Evolutionary conservation across 2,113 vertebrate species (phyloP).

Genomic region (Aldabrachelys gigantea): DNA sequence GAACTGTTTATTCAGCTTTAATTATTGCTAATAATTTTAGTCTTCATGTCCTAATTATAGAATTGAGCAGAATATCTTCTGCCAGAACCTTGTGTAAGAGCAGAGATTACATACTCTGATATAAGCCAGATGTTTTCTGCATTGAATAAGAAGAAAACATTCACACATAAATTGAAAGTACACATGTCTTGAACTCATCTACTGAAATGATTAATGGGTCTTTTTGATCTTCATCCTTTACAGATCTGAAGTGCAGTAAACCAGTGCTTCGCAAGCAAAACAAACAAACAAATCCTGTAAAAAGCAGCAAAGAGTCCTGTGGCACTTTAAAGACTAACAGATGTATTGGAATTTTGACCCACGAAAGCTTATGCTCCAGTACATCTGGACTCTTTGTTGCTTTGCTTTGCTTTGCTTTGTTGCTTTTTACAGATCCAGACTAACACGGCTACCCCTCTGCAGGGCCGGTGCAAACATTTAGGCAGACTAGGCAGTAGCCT

Average conservation of each 20-base stretch:
- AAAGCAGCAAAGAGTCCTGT: too few species aligned
- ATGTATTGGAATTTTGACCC: too few species aligned
- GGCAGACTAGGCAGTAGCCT: too few species aligned
- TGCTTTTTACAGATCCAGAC: too few species aligned
- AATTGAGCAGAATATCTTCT: background rate
- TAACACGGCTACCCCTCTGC: too few species aligned
- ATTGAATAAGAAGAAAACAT: background rate
- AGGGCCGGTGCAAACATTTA: too few species aligned
- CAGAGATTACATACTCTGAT: background rate
- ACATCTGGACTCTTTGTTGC: too few species aligned
- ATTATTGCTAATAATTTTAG: background rate
- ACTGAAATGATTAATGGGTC: background rate
- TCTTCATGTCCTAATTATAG: background rate
- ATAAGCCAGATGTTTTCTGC: slow-evolving; percentile 17
- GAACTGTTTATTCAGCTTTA: background rate
- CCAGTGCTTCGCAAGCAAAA: background rate
- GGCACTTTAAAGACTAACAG: too few species aligned
- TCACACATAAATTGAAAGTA: background rate
- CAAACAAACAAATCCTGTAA: rapidly evolving
- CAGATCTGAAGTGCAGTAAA: background rate
- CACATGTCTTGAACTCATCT: background rate
- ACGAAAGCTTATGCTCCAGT: too few species aligned
- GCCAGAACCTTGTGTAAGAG: background rate
- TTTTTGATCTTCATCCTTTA: background rate
- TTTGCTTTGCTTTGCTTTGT: too few species aligned